Conservation (phyloP, 2,888 invertebrate species). For the Lasioglossum vierecki region DNA sequence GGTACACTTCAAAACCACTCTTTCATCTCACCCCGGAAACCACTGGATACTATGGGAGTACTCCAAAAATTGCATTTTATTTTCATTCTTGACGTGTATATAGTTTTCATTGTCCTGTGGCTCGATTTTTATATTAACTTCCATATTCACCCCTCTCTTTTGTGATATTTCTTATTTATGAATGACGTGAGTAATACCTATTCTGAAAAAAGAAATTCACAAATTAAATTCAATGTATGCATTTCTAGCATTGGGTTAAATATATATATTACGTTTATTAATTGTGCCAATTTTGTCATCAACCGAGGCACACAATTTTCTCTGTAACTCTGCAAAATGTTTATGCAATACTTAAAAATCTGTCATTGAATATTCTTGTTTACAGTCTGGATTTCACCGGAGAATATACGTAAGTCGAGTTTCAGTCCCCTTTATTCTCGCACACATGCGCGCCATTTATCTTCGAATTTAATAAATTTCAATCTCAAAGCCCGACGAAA, state of each 20-base stretch:
- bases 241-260: too few species aligned
- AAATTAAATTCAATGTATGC: too few species aligned
- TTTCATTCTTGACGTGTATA: neutral
- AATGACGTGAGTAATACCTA: too few species aligned
- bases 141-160: neutral
- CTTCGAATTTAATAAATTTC: slow-evolving; percentile 8
- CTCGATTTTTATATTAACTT: neutral
- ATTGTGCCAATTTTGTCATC: too few species aligned
- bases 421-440: neutral
- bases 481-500: neutral
- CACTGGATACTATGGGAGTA: neutral
- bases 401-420: neutral
- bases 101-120: neutral
- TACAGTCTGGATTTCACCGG: neutral
- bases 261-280: too few species aligned
- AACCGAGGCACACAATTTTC: too few species aligned
- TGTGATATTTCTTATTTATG: neutral
- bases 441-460: neutral
- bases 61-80: neutral
- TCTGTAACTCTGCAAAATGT: neutral
- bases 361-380: neutral
- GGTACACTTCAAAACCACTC: neutral
- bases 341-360: neutral
- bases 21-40: neutral
- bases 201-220: too few species aligned